Percentiles rank a stretch among this genome's conserved stretches.
Conservation (phyloP, 2,888 invertebrate species). For the Cremastobaeus sp. region DNA sequence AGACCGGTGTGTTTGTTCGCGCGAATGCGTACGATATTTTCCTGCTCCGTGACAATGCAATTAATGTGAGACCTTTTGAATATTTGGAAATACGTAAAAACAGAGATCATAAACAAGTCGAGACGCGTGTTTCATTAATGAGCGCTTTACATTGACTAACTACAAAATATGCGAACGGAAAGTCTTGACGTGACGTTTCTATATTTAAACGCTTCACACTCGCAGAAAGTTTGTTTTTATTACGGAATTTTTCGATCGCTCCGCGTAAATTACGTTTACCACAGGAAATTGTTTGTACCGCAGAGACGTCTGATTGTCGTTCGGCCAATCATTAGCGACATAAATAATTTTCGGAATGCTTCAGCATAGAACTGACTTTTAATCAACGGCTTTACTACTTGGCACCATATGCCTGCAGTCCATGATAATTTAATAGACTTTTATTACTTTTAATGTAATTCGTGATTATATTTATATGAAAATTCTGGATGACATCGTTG, state of each 20-base stretch:
- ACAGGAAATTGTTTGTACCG: conserved; percentile 38
- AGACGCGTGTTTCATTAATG: conserved; percentile 35
- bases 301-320: conserved; percentile 33
- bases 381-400: too few relatives aligned
- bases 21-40: conserved; percentile 27
- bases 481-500: too few relatives aligned
- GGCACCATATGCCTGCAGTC: too few relatives aligned
- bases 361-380: conserved; percentile 1
- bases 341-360: conserved; percentile 16
- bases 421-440: too few relatives aligned
- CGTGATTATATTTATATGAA: too few relatives aligned
- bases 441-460: too few relatives aligned
- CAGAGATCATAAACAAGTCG: conserved; percentile 38
- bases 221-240: conserved; percentile 39
- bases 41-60: conserved; percentile 46
- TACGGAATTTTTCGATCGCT: conserved; percentile 27
- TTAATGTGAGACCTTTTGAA: conserved; percentile 44
- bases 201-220: conserved; percentile 30
- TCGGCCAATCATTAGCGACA: conserved; percentile 22
- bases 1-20: conserved; percentile 46
- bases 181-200: conserved; percentile 41
- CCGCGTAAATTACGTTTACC: conserved; percentile 28
- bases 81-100: conserved; percentile 53
- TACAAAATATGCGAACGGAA: conserved; percentile 13
- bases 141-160: conserved; percentile 34